Base-by-base conservation (phyloP, 2,797 vertebrate species). In the Anomalospiza imberbis region DNA sequence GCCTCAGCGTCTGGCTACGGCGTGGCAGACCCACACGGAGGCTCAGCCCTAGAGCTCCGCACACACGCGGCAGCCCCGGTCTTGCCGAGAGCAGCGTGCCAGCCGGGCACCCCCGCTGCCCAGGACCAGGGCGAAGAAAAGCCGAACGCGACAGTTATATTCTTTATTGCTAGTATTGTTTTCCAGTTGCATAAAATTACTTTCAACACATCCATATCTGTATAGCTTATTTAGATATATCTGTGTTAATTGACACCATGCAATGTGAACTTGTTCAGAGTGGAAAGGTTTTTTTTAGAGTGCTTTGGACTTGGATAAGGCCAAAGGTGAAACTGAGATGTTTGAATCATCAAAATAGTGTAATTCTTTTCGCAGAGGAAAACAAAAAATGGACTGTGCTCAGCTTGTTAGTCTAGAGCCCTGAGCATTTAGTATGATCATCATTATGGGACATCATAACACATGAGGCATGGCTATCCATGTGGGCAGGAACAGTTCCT, bases 391-490 rank as follows among this genome's bases (percentile, higher is more conserved):
- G 8, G 7, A 18, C 11, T 80, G 6, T 19, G 4, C 6, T 79
- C 15, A 34, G 3, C 11, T 72, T 75, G 12, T 32, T 73, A 61
- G 14, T 42, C 32, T 24, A 76, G 73, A 82, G 10, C 29, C 57
- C 29, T 42, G 44, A 62, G 65, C n/a, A 38, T 2, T 9, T 26
- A 8, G 6, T 21, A 17, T 9, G 13, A 58, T 31, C 0, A 0
- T 9, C 12, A 10, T 18, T 17, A 7, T 10, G 13, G 48, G 16
- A 54, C 3, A 4, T 12, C 13, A 2, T 3, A 66, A 12, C 5
- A 13, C 0, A 2, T 6, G 20, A 22, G 7, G 20, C 5, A 3
- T 1, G 7, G 11, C 22, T 78, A 19, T 51, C 8, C 3, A 2
- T 36, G 4, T 17, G 22, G 20, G 24, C 2, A 2, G 24, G 16